phyloP scores from a whole-genome alignment of 2,113 vertebrate species.

The Riparia riparia region DNA sequence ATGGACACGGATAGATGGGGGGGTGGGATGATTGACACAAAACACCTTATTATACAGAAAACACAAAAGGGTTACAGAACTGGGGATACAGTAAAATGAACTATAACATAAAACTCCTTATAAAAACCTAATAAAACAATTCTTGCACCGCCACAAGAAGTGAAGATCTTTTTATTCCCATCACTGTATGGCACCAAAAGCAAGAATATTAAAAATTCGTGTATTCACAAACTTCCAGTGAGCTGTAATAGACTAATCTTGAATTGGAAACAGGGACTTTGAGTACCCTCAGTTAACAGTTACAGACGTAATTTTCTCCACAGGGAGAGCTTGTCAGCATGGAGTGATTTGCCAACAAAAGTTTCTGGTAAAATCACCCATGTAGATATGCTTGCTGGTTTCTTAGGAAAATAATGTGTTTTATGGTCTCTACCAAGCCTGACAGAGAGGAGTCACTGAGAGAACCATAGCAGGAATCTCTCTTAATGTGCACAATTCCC shows the following conservation, averaged over 20 bases:
- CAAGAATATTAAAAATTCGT: not conserved
- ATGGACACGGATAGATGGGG: too few species aligned
- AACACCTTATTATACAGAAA: too few species aligned
- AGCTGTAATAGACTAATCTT: not conserved
- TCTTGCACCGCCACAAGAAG: not conserved
- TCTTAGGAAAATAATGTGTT: not conserved
- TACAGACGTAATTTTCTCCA: not conserved
- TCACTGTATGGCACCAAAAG: not conserved
- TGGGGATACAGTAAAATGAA: too few species aligned
- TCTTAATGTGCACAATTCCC: not conserved
- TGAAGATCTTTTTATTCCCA: not conserved
- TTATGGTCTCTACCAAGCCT: not conserved
- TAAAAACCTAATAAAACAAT: too few species aligned
- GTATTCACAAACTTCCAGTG: not conserved
- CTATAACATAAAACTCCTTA: too few species aligned
- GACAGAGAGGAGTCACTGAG: not conserved
- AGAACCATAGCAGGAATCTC: not conserved
- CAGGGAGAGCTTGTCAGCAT: not conserved
- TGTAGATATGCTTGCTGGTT: not conserved
- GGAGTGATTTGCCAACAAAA: not conserved
- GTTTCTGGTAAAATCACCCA: conserved; percentile 16
- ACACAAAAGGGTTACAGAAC: too few species aligned
- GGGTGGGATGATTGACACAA: too few species aligned
- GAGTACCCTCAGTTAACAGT: not conserved
- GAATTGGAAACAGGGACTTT: not conserved